phyloP scores from a whole-genome alignment of 2,888 invertebrate species.

The Epinotia ramella region DNA sequence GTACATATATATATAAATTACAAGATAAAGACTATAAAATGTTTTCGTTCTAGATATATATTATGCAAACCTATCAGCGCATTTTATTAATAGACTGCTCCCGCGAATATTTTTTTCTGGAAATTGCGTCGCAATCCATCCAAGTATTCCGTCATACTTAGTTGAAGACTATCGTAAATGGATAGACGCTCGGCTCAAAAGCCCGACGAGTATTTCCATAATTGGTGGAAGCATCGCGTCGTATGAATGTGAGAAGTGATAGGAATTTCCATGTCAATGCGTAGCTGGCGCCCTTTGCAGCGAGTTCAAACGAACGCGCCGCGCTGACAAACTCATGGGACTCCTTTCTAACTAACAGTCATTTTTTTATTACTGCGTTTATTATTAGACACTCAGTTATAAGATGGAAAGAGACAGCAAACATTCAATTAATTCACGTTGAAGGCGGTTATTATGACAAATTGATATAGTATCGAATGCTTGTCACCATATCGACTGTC shows the following conservation, averaged over 20 bases:
- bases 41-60: too few relatives aligned
- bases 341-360: not conserved
- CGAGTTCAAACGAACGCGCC: constrained; percentile 14
- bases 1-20: too few relatives aligned
- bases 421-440: too few relatives aligned
- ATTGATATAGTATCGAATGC: too few relatives aligned
- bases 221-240: constrained; percentile 15
- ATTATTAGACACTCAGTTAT: too few relatives aligned
- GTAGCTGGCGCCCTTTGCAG: constrained; percentile 18
- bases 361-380: too few relatives aligned
- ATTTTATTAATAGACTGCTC: too few relatives aligned
- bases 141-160: not conserved
- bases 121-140: not conserved
- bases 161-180: not conserved
- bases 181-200: constrained; percentile 1
- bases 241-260: constrained; percentile 32
- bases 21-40: too few relatives aligned
- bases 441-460: too few relatives aligned
- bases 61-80: too few relatives aligned
- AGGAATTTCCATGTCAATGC: constrained; percentile 40
- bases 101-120: not conserved
- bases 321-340: not conserved
- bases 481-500: too few relatives aligned
- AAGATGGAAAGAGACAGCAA: too few relatives aligned
- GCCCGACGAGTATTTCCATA: constrained; percentile 21